Evolutionary conservation across 2,113 vertebrate species (phyloP), one percentile per base, ranked within the genome.

Genomic region (Saimiri boliviensis): DNA sequence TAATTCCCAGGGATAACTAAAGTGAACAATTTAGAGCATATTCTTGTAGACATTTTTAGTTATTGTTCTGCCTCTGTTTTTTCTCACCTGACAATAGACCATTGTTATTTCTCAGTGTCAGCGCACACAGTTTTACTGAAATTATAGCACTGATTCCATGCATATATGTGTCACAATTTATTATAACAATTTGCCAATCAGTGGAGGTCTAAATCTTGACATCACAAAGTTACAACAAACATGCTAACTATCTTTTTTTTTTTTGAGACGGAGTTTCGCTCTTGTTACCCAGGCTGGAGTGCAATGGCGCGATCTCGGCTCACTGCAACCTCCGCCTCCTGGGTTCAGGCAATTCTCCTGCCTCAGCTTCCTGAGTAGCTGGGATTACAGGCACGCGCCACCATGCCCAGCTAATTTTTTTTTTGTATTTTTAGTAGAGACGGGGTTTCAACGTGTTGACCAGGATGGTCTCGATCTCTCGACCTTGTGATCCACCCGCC

Each of bases 191-290:
- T 90, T 94, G 56, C 52, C 45, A 90, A 40, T 63, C 32, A 68
- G 42, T 74, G 8, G 30, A 85, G 91, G 42, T 40, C 71, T 87
- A 76, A 88, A 91, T 85, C 89, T 94, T 92, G 25, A 76, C 19
- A 60, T 58, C 27, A 91, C 35, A 52, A 63, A 74, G 35, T 88
- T 88, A 92, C 63, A 95, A 37, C 89, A 79, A 88, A 94, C 40
- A 94, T 74, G 83, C 13, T 81, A 80, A 94, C 68, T 49, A 74
- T 74, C 30, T 91, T 71, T 87, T 40, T n/a, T n/a, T n/a, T n/a
- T n/a, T n/a, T n/a, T n/a, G n/a, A n/a, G n/a, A n/a, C n/a, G n/a
- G n/a, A n/a, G n/a, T n/a, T n/a, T n/a, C n/a, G n/a, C n/a, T n/a
- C n/a, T n/a, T n/a, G n/a, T n/a, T n/a, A n/a, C n/a, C n/a, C n/a